phyloP scores from a whole-genome alignment of 2,797 vertebrate genomes.

The Sebastes kiyomatsui region DNA sequence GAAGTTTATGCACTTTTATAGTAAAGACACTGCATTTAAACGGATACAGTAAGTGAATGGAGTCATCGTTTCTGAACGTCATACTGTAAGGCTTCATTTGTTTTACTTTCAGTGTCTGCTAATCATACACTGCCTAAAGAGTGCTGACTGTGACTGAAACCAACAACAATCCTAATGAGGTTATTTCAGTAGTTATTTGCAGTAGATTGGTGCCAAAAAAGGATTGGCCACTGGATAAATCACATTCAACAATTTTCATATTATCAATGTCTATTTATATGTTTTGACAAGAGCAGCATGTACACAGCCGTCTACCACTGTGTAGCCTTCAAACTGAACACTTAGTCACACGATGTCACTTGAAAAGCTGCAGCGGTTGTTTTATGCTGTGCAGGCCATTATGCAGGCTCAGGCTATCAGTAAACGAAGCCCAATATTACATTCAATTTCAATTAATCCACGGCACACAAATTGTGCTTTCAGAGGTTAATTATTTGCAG shows the following conservation, averaged over 20 bases:
- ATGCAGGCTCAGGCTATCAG: neutral
- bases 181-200: neutral
- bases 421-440: neutral
- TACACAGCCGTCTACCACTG: neutral
- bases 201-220: neutral
- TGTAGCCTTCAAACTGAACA: neutral
- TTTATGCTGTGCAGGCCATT: neutral
- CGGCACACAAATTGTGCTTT: neutral
- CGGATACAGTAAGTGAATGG: neutral
- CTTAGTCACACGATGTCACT: neutral
- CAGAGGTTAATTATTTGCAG: conserved; percentile 16
- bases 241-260: neutral
- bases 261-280: neutral
- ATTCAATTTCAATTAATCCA: conserved; percentile 9
- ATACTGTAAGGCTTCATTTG: neutral
- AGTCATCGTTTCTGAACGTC: conserved; percentile 2
- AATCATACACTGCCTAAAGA: conserved; percentile 5
- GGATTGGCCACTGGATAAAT: neutral
- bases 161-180: neutral
- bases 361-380: neutral
- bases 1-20: neutral
- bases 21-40: neutral
- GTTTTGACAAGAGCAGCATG: neutral
- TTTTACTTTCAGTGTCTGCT: neutral
- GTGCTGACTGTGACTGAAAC: neutral